These are phyloP conservation scores for Choloepus hoffmanni DNA, from an alignment of 2,113 vertebrate species.

Conservation along the genomic window DNA sequence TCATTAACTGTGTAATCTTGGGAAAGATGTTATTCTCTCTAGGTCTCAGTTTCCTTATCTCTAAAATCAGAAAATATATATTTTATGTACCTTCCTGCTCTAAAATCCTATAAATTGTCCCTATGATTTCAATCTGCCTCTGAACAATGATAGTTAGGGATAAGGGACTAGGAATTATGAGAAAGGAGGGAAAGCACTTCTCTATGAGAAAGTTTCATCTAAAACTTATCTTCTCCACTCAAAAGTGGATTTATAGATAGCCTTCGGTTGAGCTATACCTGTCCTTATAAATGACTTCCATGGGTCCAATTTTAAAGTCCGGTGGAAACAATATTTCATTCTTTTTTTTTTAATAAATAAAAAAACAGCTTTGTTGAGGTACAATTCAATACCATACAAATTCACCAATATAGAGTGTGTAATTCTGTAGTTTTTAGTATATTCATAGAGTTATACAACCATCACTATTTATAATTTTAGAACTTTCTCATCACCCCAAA, in stretches of 20 bases:
- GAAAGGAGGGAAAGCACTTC: background rate
- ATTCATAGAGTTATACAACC: background rate
- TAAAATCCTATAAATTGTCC: background rate
- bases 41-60: background rate
- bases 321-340: background rate
- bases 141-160: background rate
- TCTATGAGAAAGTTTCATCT: background rate
- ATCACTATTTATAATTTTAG: conserved; percentile 3
- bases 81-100: background rate
- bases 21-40: background rate
- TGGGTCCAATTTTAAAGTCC: conserved; percentile 28
- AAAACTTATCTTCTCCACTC: background rate
- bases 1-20: background rate
- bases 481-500: background rate
- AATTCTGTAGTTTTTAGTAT: background rate
- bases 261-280: background rate
- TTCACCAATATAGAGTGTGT: background rate
- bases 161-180: background rate
- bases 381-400: background rate
- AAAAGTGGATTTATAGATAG: background rate
- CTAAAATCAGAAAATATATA: background rate
- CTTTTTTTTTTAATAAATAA: background rate
- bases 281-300: background rate
- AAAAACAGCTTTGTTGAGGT: background rate
- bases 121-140: background rate